Percentiles rank a stretch among this genome's conserved stretches.
Evolutionary conservation across 2,113 vertebrate species (phyloP).

Genomic region (Apteryx owenii): DNA sequence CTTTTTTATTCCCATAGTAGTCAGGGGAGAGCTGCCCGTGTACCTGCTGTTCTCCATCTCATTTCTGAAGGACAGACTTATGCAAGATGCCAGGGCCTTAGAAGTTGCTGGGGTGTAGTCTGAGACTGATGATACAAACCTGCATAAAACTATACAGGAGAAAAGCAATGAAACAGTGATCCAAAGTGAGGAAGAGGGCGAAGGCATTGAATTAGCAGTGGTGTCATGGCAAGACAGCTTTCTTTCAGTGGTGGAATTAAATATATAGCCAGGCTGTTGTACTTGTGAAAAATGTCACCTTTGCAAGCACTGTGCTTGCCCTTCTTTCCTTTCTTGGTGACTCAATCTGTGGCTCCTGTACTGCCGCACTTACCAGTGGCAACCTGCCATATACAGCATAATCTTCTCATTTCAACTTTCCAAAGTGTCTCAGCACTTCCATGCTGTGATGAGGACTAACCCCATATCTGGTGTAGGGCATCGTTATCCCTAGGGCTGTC

Average conservation of each 20-base stretch:
- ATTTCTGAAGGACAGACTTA: not conserved
- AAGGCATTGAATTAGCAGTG: not conserved
- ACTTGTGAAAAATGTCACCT: not conserved
- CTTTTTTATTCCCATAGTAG: not conserved
- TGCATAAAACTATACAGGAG: not conserved
- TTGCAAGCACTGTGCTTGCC: not conserved
- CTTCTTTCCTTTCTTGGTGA: not conserved
- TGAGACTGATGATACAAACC: not conserved
- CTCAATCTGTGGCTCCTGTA: not conserved
- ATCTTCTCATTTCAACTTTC: not conserved
- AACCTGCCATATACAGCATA: not conserved
- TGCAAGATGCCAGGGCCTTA: not conserved
- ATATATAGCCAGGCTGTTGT: not conserved
- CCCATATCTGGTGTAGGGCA: not conserved
- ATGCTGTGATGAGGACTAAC: not conserved
- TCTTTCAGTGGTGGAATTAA: not conserved
- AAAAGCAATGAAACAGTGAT: not conserved
- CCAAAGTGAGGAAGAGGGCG: not conserved
- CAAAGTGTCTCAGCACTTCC: not conserved
- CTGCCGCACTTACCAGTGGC: not conserved
- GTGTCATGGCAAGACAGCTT: not conserved
- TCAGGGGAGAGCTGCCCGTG: not conserved
- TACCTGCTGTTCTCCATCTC: not conserved
- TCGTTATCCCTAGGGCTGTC: too few species aligned
- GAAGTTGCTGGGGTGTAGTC: not conserved